Conservation (phyloP, 2,797 vertebrate species). For the Margarornis squamiger region DNA sequence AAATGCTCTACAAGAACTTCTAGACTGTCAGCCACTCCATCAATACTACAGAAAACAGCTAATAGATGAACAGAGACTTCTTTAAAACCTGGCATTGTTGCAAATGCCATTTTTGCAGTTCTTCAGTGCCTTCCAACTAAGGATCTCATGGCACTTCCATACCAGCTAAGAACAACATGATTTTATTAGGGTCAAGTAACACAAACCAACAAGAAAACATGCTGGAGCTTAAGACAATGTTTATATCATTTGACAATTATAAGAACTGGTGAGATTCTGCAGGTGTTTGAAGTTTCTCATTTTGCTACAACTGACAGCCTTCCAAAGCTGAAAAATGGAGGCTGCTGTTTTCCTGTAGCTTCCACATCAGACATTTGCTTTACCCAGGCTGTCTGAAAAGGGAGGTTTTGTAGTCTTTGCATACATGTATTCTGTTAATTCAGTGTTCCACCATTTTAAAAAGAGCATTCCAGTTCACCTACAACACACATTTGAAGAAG, state of each 20-base stretch:
- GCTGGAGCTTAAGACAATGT: conserved; percentile 21
- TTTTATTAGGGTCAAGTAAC: conserved; percentile 19
- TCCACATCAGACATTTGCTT: background rate
- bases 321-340: background rate
- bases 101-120: background rate
- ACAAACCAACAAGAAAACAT: conserved; percentile 36
- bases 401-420: background rate
- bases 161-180: background rate
- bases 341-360: conserved; percentile 11
- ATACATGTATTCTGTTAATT: background rate
- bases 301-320: background rate
- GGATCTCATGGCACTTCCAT: conserved; percentile 48
- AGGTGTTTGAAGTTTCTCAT: background rate
- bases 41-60: conserved; percentile 34
- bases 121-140: conserved; percentile 33
- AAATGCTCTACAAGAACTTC: conserved; percentile 48
- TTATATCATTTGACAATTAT: background rate
- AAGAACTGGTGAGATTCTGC: background rate
- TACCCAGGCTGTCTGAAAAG: background rate
- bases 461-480: conserved; percentile 49
- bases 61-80: background rate
- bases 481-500: background rate
- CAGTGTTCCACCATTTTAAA: background rate
- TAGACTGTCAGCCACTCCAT: conserved; percentile 44
- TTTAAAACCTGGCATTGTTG: background rate